Evolutionary conservation across 2,797 vertebrate genomes (phyloP), one percentile per base, ranked within the genome.

Genomic region (Austrolebias charrua): DNA sequence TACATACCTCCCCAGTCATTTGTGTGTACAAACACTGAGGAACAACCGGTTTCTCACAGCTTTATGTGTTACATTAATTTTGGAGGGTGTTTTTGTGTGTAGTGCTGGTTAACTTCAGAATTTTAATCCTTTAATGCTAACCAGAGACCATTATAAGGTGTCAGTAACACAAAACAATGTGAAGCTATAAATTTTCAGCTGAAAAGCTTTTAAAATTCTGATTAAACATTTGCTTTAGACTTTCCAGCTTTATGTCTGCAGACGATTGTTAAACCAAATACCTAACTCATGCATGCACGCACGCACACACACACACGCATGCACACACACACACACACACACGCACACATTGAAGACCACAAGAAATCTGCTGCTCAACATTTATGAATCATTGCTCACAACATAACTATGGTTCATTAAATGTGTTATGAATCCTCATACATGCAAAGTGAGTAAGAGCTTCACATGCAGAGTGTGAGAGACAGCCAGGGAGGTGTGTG

Each of bases 181-280:
- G 24, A 47, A 42, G 51, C 24, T 0, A n/a, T 52, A 49, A 40
- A 45, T 29, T 57, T 18, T 18, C 9, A 51, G n/a, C 56, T 47
- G 50, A 58, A 28, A 18, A 55, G 6, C 4, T 60, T 68, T 71
- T 43, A 2, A 24, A 24, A 55, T 50, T 51, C 38, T 46, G 7
- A 66, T 35, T 31, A 51, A 40, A 76, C 33, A 69, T 76, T 55
- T 58, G 38, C 42, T 52, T 47, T 11, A 33, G 1, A 3, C 1
- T 66, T 82, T 76, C 62, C 63, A 11, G 7, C 72, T 73, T 16
- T 19, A 49, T 52, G 16, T 50, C 63, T 56, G 56, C 58, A 75
- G 48, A 73, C 55, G 43, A 76, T 73, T 86, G 75, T 81, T 47
- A 51, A 59, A 44, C 68, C 55, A 56, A 61, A 73, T 59, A 73